phyloP scores from a whole-genome alignment of 2,797 vertebrate genomes.

The Hozukius guyotensis region DNA sequence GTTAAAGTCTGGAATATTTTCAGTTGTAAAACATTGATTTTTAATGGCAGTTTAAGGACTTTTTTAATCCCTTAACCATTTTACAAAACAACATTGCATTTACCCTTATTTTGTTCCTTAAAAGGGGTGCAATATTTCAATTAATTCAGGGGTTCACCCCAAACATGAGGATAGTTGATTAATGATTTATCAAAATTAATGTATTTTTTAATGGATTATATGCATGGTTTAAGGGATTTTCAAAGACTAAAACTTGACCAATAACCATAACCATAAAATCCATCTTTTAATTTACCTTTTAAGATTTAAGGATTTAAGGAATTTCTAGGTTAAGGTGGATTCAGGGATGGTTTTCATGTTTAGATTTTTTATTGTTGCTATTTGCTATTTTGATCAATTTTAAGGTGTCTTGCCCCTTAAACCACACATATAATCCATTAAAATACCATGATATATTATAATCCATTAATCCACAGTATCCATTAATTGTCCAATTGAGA shows the following conservation, averaged over 20 bases:
- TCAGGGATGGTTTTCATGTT: not conserved
- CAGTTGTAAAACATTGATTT: not conserved
- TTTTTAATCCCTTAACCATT: not conserved
- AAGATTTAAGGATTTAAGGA: not conserved
- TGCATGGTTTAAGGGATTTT: not conserved
- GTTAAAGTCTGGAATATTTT: not conserved
- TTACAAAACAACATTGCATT: not conserved
- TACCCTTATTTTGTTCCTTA: not conserved
- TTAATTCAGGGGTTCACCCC: not conserved
- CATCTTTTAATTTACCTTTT: not conserved
- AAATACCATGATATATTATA: not conserved
- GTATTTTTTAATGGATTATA: not conserved
- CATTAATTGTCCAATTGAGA: not conserved
- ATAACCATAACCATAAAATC: not conserved
- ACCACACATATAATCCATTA: not conserved
- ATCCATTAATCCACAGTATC: not conserved
- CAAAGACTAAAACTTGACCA: not conserved
- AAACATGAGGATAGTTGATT: not conserved
- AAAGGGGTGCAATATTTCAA: not conserved
- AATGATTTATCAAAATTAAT: not conserved
- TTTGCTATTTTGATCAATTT: not conserved
- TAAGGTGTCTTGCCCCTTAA: not conserved
- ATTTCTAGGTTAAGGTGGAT: not conserved
- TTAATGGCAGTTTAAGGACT: not conserved
- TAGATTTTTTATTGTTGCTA: not conserved